Evolutionary conservation across 2,888 invertebrate species (phyloP).

Genomic region (Helicoverpa assulta): DNA sequence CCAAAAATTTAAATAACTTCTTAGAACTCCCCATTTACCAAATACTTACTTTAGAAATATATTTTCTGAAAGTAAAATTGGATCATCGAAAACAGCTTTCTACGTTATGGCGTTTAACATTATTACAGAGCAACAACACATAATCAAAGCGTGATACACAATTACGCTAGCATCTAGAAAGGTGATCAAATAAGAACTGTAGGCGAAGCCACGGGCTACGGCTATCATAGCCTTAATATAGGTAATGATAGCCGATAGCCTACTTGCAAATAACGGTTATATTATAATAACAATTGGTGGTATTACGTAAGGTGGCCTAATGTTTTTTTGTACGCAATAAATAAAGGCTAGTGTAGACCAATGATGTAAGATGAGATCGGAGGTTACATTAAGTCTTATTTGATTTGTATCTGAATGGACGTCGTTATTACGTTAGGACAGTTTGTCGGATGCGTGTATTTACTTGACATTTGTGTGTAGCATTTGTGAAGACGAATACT

Average conservation of each 20-base stretch:
- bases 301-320: slow-evolving; percentile 48
- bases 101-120: slow-evolving; percentile 6
- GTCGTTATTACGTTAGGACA: slow-evolving; percentile 27
- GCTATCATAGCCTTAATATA: slow-evolving; percentile 44
- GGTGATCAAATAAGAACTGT: slow-evolving; percentile 40
- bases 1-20: neutral
- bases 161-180: slow-evolving; percentile 52
- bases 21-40: neutral
- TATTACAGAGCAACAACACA: slow-evolving; percentile 15
- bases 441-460: slow-evolving; percentile 1
- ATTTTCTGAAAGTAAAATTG: neutral
- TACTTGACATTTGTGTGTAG: neutral
- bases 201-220: slow-evolving; percentile 45
- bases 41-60: neutral
- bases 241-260: slow-evolving; percentile 59
- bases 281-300: slow-evolving; percentile 57
- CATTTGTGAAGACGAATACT: neutral
- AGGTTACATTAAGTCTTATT: slow-evolving; percentile 33
- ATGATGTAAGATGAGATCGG: slow-evolving; percentile 49
- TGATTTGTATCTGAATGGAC: slow-evolving; percentile 35
- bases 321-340: slow-evolving; percentile 46
- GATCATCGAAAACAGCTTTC: neutral
- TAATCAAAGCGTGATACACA: slow-evolving; percentile 25
- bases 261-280: slow-evolving; percentile 53
- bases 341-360: slow-evolving; percentile 11